Conservation (phyloP, 2,113 vertebrate genomes). For the Tetrax tetrax region DNA sequence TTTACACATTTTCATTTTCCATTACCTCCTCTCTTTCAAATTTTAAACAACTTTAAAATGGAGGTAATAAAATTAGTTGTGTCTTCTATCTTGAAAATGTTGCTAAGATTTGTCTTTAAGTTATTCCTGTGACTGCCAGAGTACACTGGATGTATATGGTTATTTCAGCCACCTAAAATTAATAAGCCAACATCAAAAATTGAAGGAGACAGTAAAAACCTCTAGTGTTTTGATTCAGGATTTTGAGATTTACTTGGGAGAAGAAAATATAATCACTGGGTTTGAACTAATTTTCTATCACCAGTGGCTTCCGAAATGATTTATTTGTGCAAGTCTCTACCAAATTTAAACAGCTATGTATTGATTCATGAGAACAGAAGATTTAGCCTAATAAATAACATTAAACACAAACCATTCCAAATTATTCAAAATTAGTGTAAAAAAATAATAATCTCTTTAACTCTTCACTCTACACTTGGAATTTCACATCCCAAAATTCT, state of each 20-base stretch:
- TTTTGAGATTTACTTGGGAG: background rate
- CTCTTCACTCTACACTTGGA: background rate
- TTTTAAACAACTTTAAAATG: background rate
- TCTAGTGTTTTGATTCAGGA: background rate
- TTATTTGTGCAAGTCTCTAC: background rate
- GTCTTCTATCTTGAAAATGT: background rate
- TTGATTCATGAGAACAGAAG: fast-evolving
- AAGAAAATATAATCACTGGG: background rate
- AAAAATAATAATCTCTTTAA: background rate
- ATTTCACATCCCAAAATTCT: background rate
- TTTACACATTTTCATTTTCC: background rate
- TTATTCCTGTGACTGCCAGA: background rate
- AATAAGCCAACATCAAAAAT: background rate
- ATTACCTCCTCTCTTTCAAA: background rate
- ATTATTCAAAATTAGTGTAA: background rate
- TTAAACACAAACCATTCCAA: background rate
- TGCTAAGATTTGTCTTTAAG: background rate
- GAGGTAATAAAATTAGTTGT: background rate
- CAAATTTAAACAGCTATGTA: background rate
- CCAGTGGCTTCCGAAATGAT: background rate
- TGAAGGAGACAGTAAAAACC: background rate
- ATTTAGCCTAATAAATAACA: background rate
- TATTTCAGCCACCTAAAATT: background rate
- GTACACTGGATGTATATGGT: background rate
- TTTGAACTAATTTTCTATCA: background rate